Conservation (phyloP, 2,888 invertebrate genomes). For the Drosophila prolongata region DNA sequence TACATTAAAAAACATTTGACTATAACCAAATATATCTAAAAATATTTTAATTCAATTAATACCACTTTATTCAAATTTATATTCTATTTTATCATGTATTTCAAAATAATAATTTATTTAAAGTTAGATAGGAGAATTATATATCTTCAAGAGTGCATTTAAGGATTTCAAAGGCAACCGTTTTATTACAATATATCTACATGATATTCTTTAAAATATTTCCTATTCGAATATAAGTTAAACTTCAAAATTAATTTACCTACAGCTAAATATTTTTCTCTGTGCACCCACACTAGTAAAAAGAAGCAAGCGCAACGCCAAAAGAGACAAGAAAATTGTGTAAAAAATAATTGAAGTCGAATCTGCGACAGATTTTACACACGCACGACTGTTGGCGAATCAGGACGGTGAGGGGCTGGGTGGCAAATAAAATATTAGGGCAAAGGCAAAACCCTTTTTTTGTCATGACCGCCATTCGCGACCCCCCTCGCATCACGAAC, state of each 20-base stretch:
- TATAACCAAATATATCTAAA: too few relatives aligned
- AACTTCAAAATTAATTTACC: not conserved
- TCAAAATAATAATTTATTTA: too few relatives aligned
- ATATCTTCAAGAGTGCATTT: too few relatives aligned
- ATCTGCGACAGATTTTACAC: constrained; percentile 69
- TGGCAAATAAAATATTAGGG: constrained; percentile 45
- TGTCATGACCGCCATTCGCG: constrained; percentile 18
- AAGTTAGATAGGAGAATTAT: too few relatives aligned
- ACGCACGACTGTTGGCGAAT: constrained; percentile 45
- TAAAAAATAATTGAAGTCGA: constrained; percentile 80
- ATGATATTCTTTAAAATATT: too few relatives aligned
- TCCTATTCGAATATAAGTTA: too few relatives aligned
- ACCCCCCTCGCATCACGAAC: not conserved
- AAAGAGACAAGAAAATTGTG: constrained; percentile 72
- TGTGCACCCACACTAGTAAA: constrained; percentile 30
- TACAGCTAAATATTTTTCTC: not conserved
- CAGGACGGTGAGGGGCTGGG: not conserved
- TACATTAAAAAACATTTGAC: too few relatives aligned
- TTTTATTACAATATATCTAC: too few relatives aligned
- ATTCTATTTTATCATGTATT: too few relatives aligned
- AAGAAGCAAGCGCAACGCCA: constrained; percentile 53
- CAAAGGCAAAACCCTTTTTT: constrained; percentile 62
- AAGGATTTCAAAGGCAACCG: too few relatives aligned
- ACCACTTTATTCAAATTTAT: too few relatives aligned
- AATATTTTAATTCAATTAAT: not conserved